Conservation (phyloP, 2,888 invertebrate genomes). For the Erebia epiphron region DNA sequence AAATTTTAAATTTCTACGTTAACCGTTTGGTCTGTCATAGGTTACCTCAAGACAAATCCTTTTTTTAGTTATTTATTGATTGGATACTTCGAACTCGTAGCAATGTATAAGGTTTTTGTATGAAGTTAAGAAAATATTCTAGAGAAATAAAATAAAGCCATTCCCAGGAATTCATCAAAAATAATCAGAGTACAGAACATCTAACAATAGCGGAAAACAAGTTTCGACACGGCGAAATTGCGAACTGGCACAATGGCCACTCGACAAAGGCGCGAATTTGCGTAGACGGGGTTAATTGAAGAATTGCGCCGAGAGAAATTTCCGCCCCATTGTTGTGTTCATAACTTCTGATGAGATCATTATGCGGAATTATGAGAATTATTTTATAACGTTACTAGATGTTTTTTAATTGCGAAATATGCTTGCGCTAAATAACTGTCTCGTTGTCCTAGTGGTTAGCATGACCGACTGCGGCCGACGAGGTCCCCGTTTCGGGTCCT, state of each 20-base stretch:
- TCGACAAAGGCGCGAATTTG: constrained; percentile 23
- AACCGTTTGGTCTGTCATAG: too few species aligned
- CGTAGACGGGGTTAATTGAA: constrained; percentile 30
- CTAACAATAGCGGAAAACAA: constrained; percentile 11
- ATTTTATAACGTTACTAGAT: neutral
- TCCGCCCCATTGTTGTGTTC: constrained; percentile 27
- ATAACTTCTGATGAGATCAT: constrained; percentile 11
- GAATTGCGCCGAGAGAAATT: constrained; percentile 26
- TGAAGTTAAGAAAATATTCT: too few species aligned
- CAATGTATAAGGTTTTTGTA: too few species aligned
- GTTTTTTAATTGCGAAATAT: neutral
- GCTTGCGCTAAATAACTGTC: too few species aligned
- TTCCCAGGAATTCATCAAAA: neutral
- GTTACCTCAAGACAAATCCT: too few species aligned
- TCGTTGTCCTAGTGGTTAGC: too few species aligned
- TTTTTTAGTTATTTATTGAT: too few species aligned
- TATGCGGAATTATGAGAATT: constrained; percentile 12
- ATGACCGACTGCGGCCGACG: too few species aligned
- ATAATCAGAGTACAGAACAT: neutral
- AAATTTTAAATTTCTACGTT: too few species aligned
- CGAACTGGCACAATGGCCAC: neutral
- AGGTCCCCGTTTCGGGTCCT: too few species aligned
- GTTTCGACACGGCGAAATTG: constrained; percentile 7
- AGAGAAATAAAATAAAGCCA: neutral
- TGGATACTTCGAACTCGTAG: too few species aligned